A percentile compares a stretch with the other conserved stretches of the same genome.
Conservation (phyloP, 2,888 invertebrate species). For the Drosophila merina region DNA sequence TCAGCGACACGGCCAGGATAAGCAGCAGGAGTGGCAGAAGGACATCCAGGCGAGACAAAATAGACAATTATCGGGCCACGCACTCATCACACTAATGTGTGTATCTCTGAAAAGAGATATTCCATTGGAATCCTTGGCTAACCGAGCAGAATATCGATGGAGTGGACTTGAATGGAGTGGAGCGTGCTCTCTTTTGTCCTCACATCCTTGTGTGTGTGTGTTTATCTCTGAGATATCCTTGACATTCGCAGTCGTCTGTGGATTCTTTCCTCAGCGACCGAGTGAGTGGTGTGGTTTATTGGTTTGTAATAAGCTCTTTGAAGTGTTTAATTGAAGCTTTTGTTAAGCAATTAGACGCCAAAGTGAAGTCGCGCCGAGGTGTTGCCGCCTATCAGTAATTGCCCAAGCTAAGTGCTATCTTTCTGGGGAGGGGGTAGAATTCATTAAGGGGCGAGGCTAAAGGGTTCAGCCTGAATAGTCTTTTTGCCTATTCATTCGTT, state of each 20-base stretch:
- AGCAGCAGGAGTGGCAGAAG: constrained; percentile 14
- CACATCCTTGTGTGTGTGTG: constrained; percentile 23
- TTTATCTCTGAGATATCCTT: constrained; percentile 58
- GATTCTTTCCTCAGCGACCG: constrained; percentile 48
- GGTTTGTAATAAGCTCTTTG: constrained; percentile 78
- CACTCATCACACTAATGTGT: constrained; percentile 43
- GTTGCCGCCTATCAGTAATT: constrained; percentile 70
- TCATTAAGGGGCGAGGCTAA: constrained; percentile 1
- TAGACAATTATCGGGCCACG: constrained; percentile 71
- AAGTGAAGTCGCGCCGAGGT: constrained; percentile 62
- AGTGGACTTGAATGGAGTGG: constrained; percentile 45
- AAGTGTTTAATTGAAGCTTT: constrained; percentile 79
- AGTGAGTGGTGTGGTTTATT: constrained; percentile 70
- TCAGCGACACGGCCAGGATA: constrained; percentile 35
- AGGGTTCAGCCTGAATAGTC: background rate
- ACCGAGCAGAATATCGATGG: constrained; percentile 50
- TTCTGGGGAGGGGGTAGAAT: constrained; percentile 5
- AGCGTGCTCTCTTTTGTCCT: constrained; percentile 46
- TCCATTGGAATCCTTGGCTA: constrained; percentile 13
- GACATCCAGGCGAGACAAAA: constrained; percentile 42
- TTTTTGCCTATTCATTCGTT: constrained; percentile 19
- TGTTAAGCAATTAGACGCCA: constrained; percentile 78
- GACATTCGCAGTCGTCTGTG: constrained; percentile 66
- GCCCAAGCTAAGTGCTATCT: constrained; percentile 55
- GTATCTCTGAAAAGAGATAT: constrained; percentile 75